These are phyloP conservation scores for Rotaria sp. DNA, from an alignment of 2,888 invertebrate genomes.

Conservation along the genomic window DNA sequence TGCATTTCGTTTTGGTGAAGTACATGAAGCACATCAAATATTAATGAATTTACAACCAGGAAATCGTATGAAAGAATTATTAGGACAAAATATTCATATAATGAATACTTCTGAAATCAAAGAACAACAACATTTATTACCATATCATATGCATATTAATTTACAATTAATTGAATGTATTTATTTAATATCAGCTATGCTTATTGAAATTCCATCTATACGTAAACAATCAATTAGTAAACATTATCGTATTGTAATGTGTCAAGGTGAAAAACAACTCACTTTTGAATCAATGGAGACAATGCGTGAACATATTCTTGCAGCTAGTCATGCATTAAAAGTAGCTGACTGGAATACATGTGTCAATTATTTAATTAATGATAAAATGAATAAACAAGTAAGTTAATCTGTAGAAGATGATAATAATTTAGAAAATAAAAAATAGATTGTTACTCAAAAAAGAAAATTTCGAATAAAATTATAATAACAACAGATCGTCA, in stretches of 20 bases:
- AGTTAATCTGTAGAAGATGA: neutral
- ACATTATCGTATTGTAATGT: conserved; percentile 93
- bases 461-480: too few species aligned
- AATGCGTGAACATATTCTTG: conserved; percentile 97
- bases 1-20: conserved; percentile 85
- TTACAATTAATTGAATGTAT: conserved; percentile 94
- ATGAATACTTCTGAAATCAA: conserved; percentile 56
- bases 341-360: conserved; percentile 94
- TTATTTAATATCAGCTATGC: conserved; percentile 94
- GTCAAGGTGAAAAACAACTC: conserved; percentile 85
- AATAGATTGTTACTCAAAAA: too few species aligned
- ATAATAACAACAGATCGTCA: too few species aligned
- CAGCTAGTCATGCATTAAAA: conserved; percentile 95
- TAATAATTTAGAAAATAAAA: too few species aligned
- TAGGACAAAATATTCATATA: conserved; percentile 65
- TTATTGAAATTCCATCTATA: conserved; percentile 92
- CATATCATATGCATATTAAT: conserved; percentile 99
- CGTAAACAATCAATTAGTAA: conserved; percentile 86
- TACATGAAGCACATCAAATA: conserved; percentile 93
- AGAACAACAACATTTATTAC: conserved; percentile 83
- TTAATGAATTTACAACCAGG: conserved; percentile 96
- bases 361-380: conserved; percentile 87
- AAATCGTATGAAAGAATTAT: conserved; percentile 87
- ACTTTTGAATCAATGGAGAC: conserved; percentile 85
- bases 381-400: conserved; percentile 84